Evolutionary conservation across 2,113 vertebrate genomes (phyloP), one percentile per base, ranked within the genome.

Genomic region (Morone saxatilis): DNA sequence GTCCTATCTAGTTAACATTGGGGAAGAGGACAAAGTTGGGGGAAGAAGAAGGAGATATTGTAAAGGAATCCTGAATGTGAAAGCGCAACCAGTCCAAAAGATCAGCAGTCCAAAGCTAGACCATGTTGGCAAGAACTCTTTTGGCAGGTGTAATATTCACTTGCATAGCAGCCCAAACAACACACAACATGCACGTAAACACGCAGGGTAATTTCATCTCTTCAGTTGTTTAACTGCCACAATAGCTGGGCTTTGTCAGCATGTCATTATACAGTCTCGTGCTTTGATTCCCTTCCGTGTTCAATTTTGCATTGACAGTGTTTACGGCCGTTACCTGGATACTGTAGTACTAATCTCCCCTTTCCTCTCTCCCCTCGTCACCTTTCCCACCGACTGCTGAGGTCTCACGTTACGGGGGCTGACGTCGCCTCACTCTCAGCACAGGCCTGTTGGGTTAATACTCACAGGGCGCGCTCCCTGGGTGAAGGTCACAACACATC

Each of bases 241-340:
- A 77, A 78, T 63, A 67, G 78, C 81, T 82, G 81, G 19, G 81
- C 68, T 76, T 80, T 80, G 68, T 91, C 81, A 65, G 53, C n/a
- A 4, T 66, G 56, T 91, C 40, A 71, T 85, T 81, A 82, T 68
- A 57, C 43, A 5, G 66, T 73, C 74, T 62, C n/a, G 6, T 63
- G 68, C 77, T 61, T 84, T 71, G 63, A 86, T 88, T 88, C 20
- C 0, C 81, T 25, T 67, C 31, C 0, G 0, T 76, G 62, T 80
- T 80, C 80, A 40, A 54, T 81, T 62, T 86, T 91, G 87, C 87
- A 93, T 91, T 91, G 78, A 86, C 87, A 75, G 73, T 94, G 87
- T 93, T 92, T 93, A 91, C 41, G 43, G 53, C 67, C 4, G 91
- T 94, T 91, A 93, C 93, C 89, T 91, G 92, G 93, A 89, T 84